Conservation (phyloP, 2,113 vertebrate species). For the Progne subis region DNA sequence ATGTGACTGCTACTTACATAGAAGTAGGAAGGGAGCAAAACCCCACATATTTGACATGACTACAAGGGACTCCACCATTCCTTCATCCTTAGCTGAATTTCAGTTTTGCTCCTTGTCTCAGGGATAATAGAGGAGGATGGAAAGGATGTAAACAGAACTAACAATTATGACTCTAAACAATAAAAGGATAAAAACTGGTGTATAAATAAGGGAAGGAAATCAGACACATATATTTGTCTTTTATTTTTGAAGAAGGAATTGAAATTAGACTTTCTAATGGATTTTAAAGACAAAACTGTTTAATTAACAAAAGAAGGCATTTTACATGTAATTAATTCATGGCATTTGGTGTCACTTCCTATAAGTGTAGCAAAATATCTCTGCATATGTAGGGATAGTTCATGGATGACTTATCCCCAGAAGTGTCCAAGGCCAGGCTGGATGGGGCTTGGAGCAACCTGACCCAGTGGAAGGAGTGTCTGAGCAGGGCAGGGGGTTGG, state of each 20-base stretch:
- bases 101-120: background rate
- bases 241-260: background rate
- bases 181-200: background rate
- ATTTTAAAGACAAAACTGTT: background rate
- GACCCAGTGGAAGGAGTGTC: background rate
- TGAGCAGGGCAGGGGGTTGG: background rate
- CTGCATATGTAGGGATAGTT: background rate
- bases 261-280: background rate
- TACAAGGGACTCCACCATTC: background rate
- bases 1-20: background rate
- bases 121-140: background rate
- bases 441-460: background rate
- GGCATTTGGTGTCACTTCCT: background rate
- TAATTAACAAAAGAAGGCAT: background rate
- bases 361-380: background rate
- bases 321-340: background rate
- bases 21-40: background rate
- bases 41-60: background rate
- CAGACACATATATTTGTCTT: background rate
- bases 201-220: background rate
- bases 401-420: background rate
- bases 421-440: background rate
- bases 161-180: accelerated
- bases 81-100: background rate
- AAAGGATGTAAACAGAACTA: background rate